phyloP scores from a whole-genome alignment of 2,113 vertebrate species.

The Python bivittatus region DNA sequence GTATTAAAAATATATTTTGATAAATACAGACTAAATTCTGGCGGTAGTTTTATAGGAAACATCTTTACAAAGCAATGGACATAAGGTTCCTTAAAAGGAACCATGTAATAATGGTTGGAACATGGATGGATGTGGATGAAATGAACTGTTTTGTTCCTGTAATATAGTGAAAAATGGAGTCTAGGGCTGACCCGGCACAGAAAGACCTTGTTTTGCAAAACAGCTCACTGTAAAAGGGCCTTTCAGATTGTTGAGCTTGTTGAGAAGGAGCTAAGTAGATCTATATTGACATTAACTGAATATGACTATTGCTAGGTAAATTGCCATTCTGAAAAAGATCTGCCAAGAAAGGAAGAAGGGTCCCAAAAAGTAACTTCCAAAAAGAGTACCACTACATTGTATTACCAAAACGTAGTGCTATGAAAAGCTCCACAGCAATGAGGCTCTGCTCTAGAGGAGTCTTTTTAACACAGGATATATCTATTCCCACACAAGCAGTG shows the following conservation, averaged over 20 bases:
- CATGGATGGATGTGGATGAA: constrained; percentile 52
- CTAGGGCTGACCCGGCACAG: constrained; percentile 49
- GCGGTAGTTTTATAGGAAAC: constrained; percentile 47
- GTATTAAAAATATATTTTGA: constrained; percentile 26
- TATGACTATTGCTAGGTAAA: neutral
- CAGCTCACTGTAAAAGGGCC: neutral
- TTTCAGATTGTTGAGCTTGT: neutral
- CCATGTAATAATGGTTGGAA: constrained; percentile 45
- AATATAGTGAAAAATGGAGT: constrained; percentile 35
- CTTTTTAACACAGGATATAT: neutral
- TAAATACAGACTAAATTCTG: constrained; percentile 48
- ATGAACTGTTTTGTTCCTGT: constrained; percentile 50
- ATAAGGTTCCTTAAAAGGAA: constrained; percentile 55
- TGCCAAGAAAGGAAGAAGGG: neutral
- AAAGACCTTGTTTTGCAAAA: constrained; percentile 21
- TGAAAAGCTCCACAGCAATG: neutral
- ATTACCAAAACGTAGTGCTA: neutral
- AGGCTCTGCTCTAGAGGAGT: neutral
- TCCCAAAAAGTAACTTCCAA: neutral
- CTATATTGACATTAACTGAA: too few species aligned
- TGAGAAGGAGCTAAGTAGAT: neutral
- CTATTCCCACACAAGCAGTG: neutral
- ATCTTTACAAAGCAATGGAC: constrained; percentile 66
- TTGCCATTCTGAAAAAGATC: neutral
- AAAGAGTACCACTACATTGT: neutral